phyloP scores from a whole-genome alignment of 2,888 invertebrate species.

The Flexamia atlantica region DNA sequence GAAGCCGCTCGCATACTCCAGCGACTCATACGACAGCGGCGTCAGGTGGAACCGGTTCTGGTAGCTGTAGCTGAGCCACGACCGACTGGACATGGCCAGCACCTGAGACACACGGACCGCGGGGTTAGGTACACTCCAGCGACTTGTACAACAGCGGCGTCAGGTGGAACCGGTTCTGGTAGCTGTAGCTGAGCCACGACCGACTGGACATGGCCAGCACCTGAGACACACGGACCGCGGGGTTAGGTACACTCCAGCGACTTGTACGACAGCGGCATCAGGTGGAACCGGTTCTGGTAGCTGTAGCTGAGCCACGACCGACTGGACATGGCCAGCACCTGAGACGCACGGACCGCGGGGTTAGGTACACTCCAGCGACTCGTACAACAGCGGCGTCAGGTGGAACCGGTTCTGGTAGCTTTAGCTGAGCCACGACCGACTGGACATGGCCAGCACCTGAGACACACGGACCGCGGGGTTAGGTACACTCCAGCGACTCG shows the following conservation, averaged over 20 bases:
- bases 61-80: conserved; percentile 99
- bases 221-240: conserved; percentile 93
- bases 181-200: conserved; percentile 98
- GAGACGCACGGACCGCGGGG: conserved; percentile 92
- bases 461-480: conserved; percentile 94
- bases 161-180: conserved; percentile 97
- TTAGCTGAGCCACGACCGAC: conserved; percentile 98
- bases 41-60: conserved; percentile 98
- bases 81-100: conserved; percentile 97
- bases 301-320: conserved; percentile 99
- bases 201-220: conserved; percentile 97
- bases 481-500: conserved; percentile 98
- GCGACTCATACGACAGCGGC: conserved; percentile 95
- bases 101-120: conserved; percentile 95
- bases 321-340: conserved; percentile 96
- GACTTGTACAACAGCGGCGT: conserved; percentile 98
- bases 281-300: conserved; percentile 97
- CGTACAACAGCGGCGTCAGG: conserved; percentile 96
- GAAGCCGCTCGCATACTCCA: conserved; percentile 99
- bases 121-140: conserved; percentile 95
- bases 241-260: conserved; percentile 97
- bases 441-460: conserved; percentile 94
- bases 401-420: conserved; percentile 98
- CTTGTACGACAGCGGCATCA: conserved; percentile 97
- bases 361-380: conserved; percentile 98